These are phyloP conservation scores for Montipora sp. DNA, from an alignment of 64 coral and sea anemone species.

Conservation along the genomic window DNA sequence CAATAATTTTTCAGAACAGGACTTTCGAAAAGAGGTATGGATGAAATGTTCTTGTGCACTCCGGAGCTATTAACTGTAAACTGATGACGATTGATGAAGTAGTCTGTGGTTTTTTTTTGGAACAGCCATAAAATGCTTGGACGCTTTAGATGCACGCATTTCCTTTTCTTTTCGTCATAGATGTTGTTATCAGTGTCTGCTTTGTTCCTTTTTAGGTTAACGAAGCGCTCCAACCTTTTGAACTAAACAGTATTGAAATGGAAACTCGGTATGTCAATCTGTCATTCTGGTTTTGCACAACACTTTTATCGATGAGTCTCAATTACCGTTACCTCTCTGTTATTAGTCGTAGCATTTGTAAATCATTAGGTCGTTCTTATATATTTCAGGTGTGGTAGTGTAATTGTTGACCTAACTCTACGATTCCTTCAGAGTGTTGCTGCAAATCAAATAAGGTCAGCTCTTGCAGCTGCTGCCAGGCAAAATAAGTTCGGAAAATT, in stretches of 20 bases:
- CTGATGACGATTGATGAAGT: no score
- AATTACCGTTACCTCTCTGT: no score
- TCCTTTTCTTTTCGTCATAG: no score
- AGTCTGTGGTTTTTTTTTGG: no score
- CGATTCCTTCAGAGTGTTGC: background rate
- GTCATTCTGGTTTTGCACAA: no score
- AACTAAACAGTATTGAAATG: background rate
- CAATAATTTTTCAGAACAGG: no score
- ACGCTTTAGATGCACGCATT: no score
- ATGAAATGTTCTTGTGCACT: no score
- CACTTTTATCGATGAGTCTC: no score
- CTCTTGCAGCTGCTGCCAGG: background rate
- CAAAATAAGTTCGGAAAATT: background rate
- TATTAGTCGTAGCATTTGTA: background rate
- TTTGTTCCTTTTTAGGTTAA: background rate
- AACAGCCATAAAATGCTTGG: no score
- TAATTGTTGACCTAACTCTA: background rate
- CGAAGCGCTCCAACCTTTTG: background rate
- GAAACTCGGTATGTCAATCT: background rate
- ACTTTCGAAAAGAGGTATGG: no score
- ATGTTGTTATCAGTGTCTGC: background rate
- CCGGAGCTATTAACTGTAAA: no score
- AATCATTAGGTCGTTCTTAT: background rate
- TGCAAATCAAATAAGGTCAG: background rate
- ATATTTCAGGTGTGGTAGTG: background rate